Percentiles rank a stretch among this genome's conserved stretches.
These are phyloP conservation scores for Euwallacea similis DNA, from an alignment of 1,140 invertebrate species.

Conservation along the genomic window DNA sequence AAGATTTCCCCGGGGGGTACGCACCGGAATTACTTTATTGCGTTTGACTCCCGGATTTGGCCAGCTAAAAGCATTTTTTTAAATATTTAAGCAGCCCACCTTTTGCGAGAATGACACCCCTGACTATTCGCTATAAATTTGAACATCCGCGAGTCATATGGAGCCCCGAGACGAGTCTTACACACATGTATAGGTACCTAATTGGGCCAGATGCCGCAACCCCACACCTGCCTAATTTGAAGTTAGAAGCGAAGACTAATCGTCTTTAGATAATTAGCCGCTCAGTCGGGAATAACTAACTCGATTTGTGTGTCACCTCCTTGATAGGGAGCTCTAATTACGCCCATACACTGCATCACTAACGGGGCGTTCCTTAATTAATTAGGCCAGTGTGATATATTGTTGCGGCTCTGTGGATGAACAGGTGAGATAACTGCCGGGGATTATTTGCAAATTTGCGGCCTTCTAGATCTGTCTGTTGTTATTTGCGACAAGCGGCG, in stretches of 20 bases:
- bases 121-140: no score
- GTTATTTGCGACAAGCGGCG: no score
- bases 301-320: conserved; percentile 19
- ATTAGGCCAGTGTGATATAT: conserved; percentile 7
- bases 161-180: no score
- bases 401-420: background rate
- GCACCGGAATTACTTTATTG: conserved; percentile 23
- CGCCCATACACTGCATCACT: conserved; percentile 4
- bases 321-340: conserved; percentile 20
- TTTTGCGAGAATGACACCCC: no score
- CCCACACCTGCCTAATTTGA: conserved; percentile 22
- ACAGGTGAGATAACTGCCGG: background rate
- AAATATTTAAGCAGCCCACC: no score
- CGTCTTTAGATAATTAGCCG: conserved; percentile 28
- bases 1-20: conserved; percentile 21
- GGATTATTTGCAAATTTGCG: no score
- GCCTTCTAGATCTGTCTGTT: no score
- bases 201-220: background rate
- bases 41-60: conserved; percentile 24
- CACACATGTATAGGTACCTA: background rate
- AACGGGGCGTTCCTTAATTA: conserved; percentile 10
- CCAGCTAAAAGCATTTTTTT: conserved; percentile 4
- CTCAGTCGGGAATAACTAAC: conserved; percentile 20
- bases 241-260: conserved; percentile 24
- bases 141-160: no score